These are phyloP conservation scores for Caenorhabditis angaria DNA, from an alignment of 2,888 invertebrate species.

Conservation along the genomic window DNA sequence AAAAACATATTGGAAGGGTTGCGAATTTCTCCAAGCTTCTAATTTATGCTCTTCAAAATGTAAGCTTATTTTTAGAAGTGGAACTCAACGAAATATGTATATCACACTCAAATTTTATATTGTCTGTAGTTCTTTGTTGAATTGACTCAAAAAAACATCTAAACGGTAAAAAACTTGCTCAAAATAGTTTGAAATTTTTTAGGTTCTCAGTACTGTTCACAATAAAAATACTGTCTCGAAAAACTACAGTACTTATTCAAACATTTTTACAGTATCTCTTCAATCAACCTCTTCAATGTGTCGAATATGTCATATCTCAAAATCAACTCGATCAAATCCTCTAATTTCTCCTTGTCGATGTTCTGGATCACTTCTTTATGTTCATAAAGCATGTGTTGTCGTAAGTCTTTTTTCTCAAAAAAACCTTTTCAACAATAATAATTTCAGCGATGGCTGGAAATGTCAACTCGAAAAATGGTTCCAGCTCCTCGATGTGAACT, in stretches of 20 bases:
- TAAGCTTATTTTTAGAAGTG: slow-evolving; percentile 12
- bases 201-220: slow-evolving; percentile 13
- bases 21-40: slow-evolving; percentile 36
- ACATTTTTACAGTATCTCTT: slow-evolving; percentile 46
- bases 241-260: not conserved
- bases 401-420: slow-evolving; percentile 62
- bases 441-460: slow-evolving; percentile 76
- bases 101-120: not conserved
- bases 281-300: slow-evolving; percentile 72
- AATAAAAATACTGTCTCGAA: not conserved
- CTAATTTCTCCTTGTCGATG: slow-evolving; percentile 77
- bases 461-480: slow-evolving; percentile 74
- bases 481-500: slow-evolving; percentile 76
- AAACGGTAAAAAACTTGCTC: slow-evolving; percentile 3
- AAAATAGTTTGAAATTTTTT: slow-evolving; percentile 6
- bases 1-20: slow-evolving; percentile 36
- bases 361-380: slow-evolving; percentile 76
- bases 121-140: not conserved
- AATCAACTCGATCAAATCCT: slow-evolving; percentile 53
- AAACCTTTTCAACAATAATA: not conserved
- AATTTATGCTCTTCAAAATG: slow-evolving; percentile 36
- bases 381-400: slow-evolving; percentile 76
- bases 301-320: slow-evolving; percentile 75
- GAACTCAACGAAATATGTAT: not conserved
- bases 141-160: not conserved